These are phyloP conservation scores for Trinectes maculatus DNA, from an alignment of 2,113 vertebrate species.

Conservation along the genomic window DNA sequence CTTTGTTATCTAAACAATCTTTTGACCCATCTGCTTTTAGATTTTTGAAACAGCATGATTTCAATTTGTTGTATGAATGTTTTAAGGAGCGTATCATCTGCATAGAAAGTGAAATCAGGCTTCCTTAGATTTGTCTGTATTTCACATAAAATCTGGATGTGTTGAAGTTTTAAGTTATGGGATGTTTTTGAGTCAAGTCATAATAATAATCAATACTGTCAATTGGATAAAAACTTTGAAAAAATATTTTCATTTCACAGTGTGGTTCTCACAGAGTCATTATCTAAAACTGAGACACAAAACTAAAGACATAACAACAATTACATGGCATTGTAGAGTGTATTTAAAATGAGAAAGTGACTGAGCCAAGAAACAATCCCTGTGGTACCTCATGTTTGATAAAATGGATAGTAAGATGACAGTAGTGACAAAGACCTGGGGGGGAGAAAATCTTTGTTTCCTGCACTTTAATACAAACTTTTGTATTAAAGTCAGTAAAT, in stretches of 20 bases:
- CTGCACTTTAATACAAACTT: too few species aligned
- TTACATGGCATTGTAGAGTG: background rate
- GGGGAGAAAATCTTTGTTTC: background rate
- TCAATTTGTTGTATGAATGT: too few species aligned
- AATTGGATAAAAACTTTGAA: too few species aligned
- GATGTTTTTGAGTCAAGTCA: too few species aligned
- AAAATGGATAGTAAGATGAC: too few species aligned
- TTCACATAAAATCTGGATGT: background rate
- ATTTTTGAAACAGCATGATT: background rate
- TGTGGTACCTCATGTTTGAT: too few species aligned
- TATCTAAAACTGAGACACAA: background rate
- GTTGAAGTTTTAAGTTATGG: background rate
- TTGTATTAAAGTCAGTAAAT: too few species aligned
- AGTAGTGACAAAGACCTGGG: background rate
- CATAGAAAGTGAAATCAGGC: conserved; percentile 9
- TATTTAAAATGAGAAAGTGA: background rate
- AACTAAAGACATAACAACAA: background rate
- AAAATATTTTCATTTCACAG: background rate
- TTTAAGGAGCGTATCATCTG: conserved; percentile 33
- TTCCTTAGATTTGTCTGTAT: too few species aligned
- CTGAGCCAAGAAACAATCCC: background rate
- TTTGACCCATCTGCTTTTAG: background rate
- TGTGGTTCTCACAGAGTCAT: background rate
- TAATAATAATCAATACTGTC: too few species aligned
- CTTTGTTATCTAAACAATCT: background rate